Evolutionary conservation across 2,113 vertebrate genomes (phyloP), one percentile per base, ranked within the genome.

Genomic region (Balaeniceps rex): DNA sequence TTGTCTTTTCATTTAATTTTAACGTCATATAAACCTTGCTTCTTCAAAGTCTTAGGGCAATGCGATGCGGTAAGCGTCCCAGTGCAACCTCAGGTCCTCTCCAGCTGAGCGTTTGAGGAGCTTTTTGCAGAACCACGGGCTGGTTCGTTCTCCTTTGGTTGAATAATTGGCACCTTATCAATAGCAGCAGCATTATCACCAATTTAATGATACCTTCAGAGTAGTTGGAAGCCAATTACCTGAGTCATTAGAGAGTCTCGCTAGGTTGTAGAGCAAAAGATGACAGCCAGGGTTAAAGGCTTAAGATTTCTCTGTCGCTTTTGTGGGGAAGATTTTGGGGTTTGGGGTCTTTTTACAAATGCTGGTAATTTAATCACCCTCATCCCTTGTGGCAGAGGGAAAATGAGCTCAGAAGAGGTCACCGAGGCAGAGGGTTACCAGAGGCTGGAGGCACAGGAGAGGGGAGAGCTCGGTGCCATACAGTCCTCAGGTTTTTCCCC

Each of bases 401-500:
- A 29, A 57, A 8, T 70, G 55, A 65, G 8, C 60, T 83, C 58
- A 46, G 38, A 60, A 44, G 33, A 34, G 40, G 36, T n/a, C 76
- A 8, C 28, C 2, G 11, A 66, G 42, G 57, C 68, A 58, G 21
- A 31, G 42, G 21, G 29, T 15, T 33, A 14, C 34, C 52, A 76
- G 57, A 18, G 22, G 40, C 1, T 76, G 72, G 57, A 54, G 42
- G 38, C 25, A 55, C 36, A 14, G 55, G 25, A 34, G 54, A 74
- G 31, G n/a, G 25, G 18, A 69, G n/a, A 31, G 21, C 38, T 54
- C 1, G 2, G 24, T 28, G 60, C 34, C 7, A 0, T 5, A 17
- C 9, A 25, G 6, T 21, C 47, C 42, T 55, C 34, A 19, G n/a
- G 40, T 28, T 64, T 40, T 55, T 58, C 17, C 33, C 26, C 28